These are phyloP conservation scores for Genyomyrus donnyi DNA, from an alignment of 2,113 vertebrate genomes.

Conservation along the genomic window DNA sequence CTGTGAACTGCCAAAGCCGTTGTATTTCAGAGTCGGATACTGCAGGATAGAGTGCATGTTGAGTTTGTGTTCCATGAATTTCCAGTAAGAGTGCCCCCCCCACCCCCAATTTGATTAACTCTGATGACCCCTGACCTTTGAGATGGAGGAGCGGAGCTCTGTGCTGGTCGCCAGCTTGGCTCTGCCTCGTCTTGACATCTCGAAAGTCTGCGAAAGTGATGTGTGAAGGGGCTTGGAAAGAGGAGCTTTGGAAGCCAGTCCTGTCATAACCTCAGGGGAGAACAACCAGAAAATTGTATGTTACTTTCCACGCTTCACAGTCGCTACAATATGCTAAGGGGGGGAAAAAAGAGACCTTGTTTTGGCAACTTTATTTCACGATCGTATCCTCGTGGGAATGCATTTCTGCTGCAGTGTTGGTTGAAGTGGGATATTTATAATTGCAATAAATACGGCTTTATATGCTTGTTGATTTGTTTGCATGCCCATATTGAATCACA, in stretches of 20 bases:
- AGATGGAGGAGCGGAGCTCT: neutral
- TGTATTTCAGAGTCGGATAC: neutral
- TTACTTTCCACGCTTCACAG: neutral
- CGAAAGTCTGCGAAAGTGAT: neutral
- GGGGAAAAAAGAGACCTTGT: neutral
- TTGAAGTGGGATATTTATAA: neutral
- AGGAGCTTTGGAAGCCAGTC: neutral
- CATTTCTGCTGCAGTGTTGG: neutral
- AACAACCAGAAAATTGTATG: constrained; percentile 12
- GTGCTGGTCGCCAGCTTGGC: neutral
- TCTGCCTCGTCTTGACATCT: neutral
- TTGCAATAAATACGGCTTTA: neutral
- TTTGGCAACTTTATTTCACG: neutral
- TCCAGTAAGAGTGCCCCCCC: neutral
- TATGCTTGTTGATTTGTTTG: neutral
- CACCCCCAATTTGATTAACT: neutral
- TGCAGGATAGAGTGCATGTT: neutral
- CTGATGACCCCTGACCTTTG: neutral
- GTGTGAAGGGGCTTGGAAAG: neutral
- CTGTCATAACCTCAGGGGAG: neutral
- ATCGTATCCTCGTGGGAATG: neutral
- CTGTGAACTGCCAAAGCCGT: neutral
- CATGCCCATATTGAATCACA: neutral
- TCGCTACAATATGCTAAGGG: neutral
- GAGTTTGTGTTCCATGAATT: neutral